Evolutionary conservation across 2,113 vertebrate genomes (phyloP).

Genomic region (Aptenodytes patagonicus): DNA sequence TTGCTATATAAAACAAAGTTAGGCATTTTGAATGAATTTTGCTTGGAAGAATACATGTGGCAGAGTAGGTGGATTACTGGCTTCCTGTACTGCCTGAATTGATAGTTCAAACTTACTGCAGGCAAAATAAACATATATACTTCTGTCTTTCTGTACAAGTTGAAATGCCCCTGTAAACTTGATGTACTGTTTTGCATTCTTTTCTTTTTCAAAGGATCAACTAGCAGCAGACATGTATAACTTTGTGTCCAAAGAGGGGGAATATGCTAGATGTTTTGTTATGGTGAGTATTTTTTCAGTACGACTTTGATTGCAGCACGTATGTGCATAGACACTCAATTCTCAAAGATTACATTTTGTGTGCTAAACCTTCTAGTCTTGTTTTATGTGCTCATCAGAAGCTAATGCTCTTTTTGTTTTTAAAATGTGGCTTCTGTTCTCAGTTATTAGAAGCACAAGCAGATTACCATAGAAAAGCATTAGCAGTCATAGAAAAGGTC

Average conservation of each 20-base stretch:
- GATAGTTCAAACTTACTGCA: background rate
- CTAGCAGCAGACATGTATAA: constrained; percentile 98
- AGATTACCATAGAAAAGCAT: constrained; percentile 99
- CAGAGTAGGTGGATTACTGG: background rate
- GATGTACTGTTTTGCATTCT: background rate
- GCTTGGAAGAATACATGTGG: background rate
- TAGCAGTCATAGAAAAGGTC: constrained; percentile 94
- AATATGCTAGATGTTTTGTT: constrained; percentile 89
- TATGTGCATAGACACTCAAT: background rate
- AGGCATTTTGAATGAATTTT: background rate
- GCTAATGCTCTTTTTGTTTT: constrained; percentile 75
- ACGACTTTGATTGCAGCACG: background rate
- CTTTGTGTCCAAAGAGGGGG: constrained; percentile 95
- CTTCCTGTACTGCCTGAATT: background rate
- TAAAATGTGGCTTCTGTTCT: constrained; percentile 84
- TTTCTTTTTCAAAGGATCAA: constrained; percentile 82
- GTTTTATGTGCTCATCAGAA: constrained; percentile 62
- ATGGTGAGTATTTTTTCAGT: constrained; percentile 76
- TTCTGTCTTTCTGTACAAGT: background rate
- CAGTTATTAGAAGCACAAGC: constrained; percentile 99
- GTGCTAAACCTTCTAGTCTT: constrained; percentile 68
- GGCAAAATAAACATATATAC: fast-evolving
- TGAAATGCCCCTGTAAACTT: background rate
- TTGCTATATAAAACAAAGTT: background rate
- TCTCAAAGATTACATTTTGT: constrained; percentile 48